Base-by-base conservation (phyloP, 2,888 invertebrate species). In the Pandemis cinnamomeana region DNA sequence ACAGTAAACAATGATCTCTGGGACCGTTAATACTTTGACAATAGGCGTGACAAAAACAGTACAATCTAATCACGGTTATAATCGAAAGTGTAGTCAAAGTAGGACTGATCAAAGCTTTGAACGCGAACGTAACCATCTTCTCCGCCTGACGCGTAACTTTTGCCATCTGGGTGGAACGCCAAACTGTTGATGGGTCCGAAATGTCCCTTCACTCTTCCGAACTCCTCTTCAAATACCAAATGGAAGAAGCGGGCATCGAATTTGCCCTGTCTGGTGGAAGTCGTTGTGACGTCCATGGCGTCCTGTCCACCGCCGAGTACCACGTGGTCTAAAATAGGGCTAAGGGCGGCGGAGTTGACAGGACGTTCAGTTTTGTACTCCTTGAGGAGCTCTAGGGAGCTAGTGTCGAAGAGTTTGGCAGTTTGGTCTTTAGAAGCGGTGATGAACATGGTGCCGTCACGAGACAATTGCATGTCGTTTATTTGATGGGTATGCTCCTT, bases 171-270 rank as follows among this genome's bases (percentile, higher is more conserved):
- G 93, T 99, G 99, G 95, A 99, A 99, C 67, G 98, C 97, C 81
- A 99, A 96, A 91, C 98, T 98, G 95, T 99, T 99, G 85, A 99
- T 99, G 1, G 99, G 99, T 82, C 99, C 99, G 87, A 99, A 99
- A 94, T 99, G 99, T 73, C 99, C 99, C 89, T 99, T 99, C n/a
- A 99, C 97, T 76, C 99, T 95, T 0, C 97, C 99, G 91, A 99
- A 99, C 88, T 99, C 99, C 86, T 99, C 99, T 92, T 99, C 99
- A 90, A 98, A 99, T 41, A 99, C 97, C 83, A 99, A 94, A 90
- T 99, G 99, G 95, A 97, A 99, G 95, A 99, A 98, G 62, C 96
- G 90, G 90, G 97, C 98, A 89, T 99, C 99, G 88, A 99, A 99
- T 94, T 99, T 99, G 70, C 99, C 99, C 77, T 98, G 96, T 81